These are phyloP conservation scores for Pipistrellus pipistrellus DNA, from an alignment of 2,797 vertebrate genomes.

Conservation along the genomic window DNA sequence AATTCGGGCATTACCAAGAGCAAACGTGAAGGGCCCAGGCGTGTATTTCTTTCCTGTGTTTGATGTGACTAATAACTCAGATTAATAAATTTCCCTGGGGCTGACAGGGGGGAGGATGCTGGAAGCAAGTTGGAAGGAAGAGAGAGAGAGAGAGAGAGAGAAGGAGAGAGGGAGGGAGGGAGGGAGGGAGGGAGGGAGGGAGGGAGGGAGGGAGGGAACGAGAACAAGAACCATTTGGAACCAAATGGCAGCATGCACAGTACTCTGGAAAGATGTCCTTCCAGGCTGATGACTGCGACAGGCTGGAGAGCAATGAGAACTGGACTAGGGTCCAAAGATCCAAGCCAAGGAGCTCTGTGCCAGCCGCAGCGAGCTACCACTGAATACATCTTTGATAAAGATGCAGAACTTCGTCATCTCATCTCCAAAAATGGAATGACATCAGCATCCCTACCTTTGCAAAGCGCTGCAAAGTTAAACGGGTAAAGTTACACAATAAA, in stretches of 20 bases:
- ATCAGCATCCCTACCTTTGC: background rate
- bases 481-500: background rate
- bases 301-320: background rate
- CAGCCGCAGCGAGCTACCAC: background rate
- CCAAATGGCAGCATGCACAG: background rate
- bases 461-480: background rate
- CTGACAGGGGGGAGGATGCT: background rate
- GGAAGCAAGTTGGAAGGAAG: accelerated
- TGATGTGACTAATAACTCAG: conserved; percentile 79
- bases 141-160: background rate
- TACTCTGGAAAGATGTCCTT: conserved; percentile 26
- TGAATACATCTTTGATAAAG: background rate
- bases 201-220: too few relatives aligned
- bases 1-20: conserved; percentile 84
- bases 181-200: too few relatives aligned
- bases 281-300: background rate
- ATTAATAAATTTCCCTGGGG: conserved; percentile 81
- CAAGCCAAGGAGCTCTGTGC: background rate
- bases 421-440: background rate
- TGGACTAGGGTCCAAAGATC: background rate
- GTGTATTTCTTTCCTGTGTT: conserved; percentile 78
- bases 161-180: background rate
- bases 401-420: background rate
- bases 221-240: background rate
- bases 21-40: conserved; percentile 75